A percentile compares a stretch with the other conserved stretches of the same genome.
Conservation (phyloP, 2,888 invertebrate species). For the Xestia c-nigrum region DNA sequence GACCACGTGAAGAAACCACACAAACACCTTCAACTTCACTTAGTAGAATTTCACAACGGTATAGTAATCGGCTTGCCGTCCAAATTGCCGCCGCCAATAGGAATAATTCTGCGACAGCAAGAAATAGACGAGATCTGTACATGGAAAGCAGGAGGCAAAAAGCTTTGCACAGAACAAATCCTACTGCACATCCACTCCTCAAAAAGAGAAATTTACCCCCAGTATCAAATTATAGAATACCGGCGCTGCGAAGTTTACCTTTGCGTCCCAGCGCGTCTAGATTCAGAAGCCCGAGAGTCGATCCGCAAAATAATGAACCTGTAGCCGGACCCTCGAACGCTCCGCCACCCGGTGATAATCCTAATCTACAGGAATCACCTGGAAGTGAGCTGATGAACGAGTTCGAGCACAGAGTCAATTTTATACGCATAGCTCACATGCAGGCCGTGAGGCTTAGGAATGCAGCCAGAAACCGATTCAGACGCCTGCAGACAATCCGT, state of each 20-base stretch:
- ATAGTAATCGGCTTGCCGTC: slow-evolving; percentile 87
- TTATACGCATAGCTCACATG: slow-evolving; percentile 85
- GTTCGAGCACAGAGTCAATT: slow-evolving; percentile 82
- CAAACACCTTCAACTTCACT: slow-evolving; percentile 61
- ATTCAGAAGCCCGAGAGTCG: slow-evolving; percentile 66
- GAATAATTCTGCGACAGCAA: slow-evolving; percentile 84
- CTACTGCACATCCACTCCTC: slow-evolving; percentile 81
- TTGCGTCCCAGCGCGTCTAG: slow-evolving; percentile 65
- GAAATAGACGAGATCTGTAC: slow-evolving; percentile 83
- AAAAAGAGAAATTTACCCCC: slow-evolving; percentile 81
- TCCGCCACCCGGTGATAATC: slow-evolving; percentile 62
- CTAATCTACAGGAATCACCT: slow-evolving; percentile 67
- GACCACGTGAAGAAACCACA: slow-evolving; percentile 56
- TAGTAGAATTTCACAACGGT: slow-evolving; percentile 71
- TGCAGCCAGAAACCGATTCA: slow-evolving; percentile 82
- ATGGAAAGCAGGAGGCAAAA: slow-evolving; percentile 82
- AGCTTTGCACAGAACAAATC: slow-evolving; percentile 86
- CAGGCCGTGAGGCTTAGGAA: slow-evolving; percentile 84
- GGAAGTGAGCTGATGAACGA: slow-evolving; percentile 77
- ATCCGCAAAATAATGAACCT: slow-evolving; percentile 74
- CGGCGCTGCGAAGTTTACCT: slow-evolving; percentile 80
- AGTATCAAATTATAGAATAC: slow-evolving; percentile 82
- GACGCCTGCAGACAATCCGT: slow-evolving; percentile 85
- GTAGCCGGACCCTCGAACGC: slow-evolving; percentile 80
- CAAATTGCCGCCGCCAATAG: slow-evolving; percentile 87